These are phyloP conservation scores for Drosophila nikananu DNA, from an alignment of 1,140 invertebrate genomes.

Conservation along the genomic window DNA sequence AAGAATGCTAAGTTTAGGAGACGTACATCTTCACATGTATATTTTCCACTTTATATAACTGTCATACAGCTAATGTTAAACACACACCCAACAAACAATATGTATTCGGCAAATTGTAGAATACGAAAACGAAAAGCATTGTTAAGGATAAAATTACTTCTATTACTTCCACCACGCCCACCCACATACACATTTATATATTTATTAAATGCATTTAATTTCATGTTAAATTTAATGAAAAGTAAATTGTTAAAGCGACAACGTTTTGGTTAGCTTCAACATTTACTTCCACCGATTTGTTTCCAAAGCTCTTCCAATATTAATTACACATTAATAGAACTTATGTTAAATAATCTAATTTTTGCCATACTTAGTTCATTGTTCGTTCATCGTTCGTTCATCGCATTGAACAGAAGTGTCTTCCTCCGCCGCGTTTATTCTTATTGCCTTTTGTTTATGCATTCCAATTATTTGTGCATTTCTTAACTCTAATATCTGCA, in stretches of 20 bases:
- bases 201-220: constrained; percentile 83
- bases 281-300: constrained; percentile 80
- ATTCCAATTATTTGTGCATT: constrained; percentile 77
- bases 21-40: constrained; percentile 39
- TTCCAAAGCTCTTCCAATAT: constrained; percentile 84
- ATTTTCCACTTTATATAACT: constrained; percentile 66
- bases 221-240: constrained; percentile 72
- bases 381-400: constrained; percentile 20
- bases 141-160: constrained; percentile 83
- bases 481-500: constrained; percentile 61
- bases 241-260: constrained; percentile 64
- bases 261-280: constrained; percentile 72
- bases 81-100: constrained; percentile 29
- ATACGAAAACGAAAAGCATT: constrained; percentile 64
- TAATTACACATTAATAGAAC: constrained; percentile 35
- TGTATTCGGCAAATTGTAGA: constrained; percentile 65
- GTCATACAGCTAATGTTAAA: constrained; percentile 77
- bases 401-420: constrained; percentile 60
- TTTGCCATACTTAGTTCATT: constrained; percentile 72
- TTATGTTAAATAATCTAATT: constrained; percentile 60
- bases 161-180: constrained; percentile 63
- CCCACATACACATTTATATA: constrained; percentile 55
- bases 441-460: constrained; percentile 74
- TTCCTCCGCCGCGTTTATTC: constrained; percentile 60
- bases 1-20: constrained; percentile 61